Evolutionary conservation across 2,888 invertebrate genomes (phyloP).

Genomic region (Aleiodes leptofemur): DNA sequence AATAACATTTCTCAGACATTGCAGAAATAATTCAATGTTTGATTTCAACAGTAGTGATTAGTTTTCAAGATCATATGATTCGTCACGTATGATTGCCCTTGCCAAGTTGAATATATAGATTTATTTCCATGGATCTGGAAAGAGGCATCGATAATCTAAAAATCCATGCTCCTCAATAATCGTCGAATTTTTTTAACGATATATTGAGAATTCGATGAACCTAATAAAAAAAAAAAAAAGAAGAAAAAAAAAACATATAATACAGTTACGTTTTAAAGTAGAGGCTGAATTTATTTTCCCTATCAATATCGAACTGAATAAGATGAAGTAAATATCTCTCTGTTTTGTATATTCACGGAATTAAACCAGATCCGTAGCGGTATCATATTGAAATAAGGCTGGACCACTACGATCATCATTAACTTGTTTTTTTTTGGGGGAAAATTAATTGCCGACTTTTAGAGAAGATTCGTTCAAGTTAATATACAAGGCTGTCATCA

Average conservation of each 20-base stretch:
- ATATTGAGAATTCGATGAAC: slow-evolving; percentile 10
- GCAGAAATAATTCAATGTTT: background rate
- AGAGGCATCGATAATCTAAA: background rate
- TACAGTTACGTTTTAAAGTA: slow-evolving; percentile 17
- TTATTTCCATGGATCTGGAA: background rate
- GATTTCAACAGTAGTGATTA: background rate
- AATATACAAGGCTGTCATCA: background rate
- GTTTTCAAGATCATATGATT: background rate
- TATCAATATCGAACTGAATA: slow-evolving; percentile 10
- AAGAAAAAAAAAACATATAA: background rate
- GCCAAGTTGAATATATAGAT: background rate
- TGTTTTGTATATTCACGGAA: slow-evolving; percentile 4
- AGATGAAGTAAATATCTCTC: slow-evolving; percentile 18
- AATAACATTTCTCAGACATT: background rate
- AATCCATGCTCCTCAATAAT: background rate
- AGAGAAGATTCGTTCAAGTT: background rate
- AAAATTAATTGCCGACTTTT: slow-evolving; percentile 6
- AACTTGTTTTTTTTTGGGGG: slow-evolving; percentile 8
- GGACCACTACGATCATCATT: slow-evolving; percentile 2
- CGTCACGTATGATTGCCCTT: background rate
- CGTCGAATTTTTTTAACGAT: slow-evolving; percentile 3
- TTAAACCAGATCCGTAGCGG: slow-evolving; percentile 29
- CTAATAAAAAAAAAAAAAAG: background rate
- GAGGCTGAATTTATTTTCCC: background rate
- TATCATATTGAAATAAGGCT: background rate